Percentiles rank a stretch among this genome's conserved stretches.
These are phyloP conservation scores for Poliocrania exsul DNA, from an alignment of 2,797 vertebrate genomes.

Conservation along the genomic window DNA sequence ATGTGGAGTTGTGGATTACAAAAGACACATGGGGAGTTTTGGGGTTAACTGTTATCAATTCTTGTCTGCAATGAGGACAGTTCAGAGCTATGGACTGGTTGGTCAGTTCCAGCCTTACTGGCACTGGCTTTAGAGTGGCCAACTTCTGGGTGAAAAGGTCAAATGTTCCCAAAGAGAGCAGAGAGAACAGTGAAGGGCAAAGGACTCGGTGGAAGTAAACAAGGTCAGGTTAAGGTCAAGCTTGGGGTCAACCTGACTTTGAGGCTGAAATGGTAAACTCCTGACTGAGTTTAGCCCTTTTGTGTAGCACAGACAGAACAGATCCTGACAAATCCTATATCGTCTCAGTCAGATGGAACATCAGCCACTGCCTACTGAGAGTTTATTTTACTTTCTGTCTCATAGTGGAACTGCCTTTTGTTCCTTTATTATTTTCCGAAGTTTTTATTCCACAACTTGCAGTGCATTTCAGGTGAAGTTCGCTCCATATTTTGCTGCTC, in stretches of 20 bases:
- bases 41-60: background rate
- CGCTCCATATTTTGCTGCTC: background rate
- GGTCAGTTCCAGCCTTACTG: background rate
- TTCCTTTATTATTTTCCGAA: background rate
- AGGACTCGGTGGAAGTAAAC: constrained; percentile 47
- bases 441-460: background rate
- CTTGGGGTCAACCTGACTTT: constrained; percentile 62
- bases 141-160: constrained; percentile 48
- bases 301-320: constrained; percentile 27
- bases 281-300: constrained; percentile 60
- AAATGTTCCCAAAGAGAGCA: constrained; percentile 26
- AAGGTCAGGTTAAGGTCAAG: constrained; percentile 67
- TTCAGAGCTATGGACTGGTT: background rate
- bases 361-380: constrained; percentile 6
- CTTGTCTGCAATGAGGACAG: background rate
- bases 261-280: constrained; percentile 63
- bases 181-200: constrained; percentile 25
- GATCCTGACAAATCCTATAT: constrained; percentile 61
- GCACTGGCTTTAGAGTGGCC: constrained; percentile 16
- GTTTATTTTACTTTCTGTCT: constrained; percentile 43
- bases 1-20: background rate
- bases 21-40: background rate
- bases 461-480: constrained; percentile 9
- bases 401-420: background rate
- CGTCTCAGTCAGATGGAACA: constrained; percentile 36